A percentile compares a stretch with the other conserved stretches of the same genome.
Conservation (phyloP, 2,113 vertebrate species). For the Psettodes erumei region DNA sequence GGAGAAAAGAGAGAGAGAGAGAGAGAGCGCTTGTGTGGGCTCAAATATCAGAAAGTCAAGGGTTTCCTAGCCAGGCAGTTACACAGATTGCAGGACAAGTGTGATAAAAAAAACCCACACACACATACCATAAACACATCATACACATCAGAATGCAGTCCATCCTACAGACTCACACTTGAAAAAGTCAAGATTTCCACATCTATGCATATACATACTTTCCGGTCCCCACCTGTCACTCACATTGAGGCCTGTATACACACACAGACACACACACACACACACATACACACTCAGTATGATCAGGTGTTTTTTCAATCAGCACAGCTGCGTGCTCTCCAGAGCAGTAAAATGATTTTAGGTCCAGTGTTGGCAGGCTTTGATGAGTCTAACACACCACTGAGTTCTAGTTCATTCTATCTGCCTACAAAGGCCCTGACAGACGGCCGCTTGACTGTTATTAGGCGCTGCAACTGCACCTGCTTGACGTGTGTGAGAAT, state of each 20-base stretch:
- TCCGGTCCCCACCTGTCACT: slow-evolving; percentile 64
- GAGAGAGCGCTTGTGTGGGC: slow-evolving; percentile 36
- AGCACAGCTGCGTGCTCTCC: slow-evolving; percentile 59
- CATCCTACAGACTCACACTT: slow-evolving; percentile 9
- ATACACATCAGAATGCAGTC: background rate
- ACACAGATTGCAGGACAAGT: slow-evolving; percentile 46
- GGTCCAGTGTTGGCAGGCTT: slow-evolving; percentile 55
- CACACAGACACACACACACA: slow-evolving; percentile 14
- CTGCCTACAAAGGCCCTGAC: slow-evolving; percentile 63
- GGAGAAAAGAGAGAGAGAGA: background rate
- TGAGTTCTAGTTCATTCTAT: slow-evolving; percentile 65
- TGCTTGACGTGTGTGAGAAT: slow-evolving; percentile 46
- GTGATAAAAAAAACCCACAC: slow-evolving; percentile 3
- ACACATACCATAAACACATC: slow-evolving; percentile 9
- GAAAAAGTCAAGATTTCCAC: slow-evolving; percentile 13
- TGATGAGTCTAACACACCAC: slow-evolving; percentile 71
- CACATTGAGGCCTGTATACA: slow-evolving; percentile 6
- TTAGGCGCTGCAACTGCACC: slow-evolving; percentile 52
- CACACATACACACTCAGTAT: slow-evolving; percentile 7
- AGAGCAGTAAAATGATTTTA: slow-evolving; percentile 70
- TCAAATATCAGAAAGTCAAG: slow-evolving; percentile 72
- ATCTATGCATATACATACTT: slow-evolving; percentile 28
- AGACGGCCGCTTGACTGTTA: slow-evolving; percentile 42
- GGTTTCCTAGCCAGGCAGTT: slow-evolving; percentile 67
- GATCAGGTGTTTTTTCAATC: slow-evolving; percentile 73